Evolutionary conservation across 2,113 vertebrate species (phyloP).

Genomic region (Danionella cerebrum): DNA sequence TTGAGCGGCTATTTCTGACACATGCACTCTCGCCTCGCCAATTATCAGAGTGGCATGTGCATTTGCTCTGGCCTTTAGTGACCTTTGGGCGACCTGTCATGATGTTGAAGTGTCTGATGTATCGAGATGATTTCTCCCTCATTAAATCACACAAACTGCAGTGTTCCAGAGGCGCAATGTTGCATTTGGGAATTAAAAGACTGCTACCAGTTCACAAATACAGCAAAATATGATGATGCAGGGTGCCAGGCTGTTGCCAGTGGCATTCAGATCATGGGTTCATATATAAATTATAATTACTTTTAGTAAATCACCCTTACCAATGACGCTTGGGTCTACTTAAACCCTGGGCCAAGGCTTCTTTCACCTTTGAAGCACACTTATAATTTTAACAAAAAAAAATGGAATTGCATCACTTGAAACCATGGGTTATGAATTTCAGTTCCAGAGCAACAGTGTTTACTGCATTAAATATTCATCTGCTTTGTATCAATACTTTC

Average conservation of each 20-base stretch:
- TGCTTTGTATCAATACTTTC: constrained; percentile 3
- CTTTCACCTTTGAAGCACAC: neutral
- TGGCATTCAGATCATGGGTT: neutral
- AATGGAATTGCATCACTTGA: neutral
- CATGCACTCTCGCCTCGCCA: constrained; percentile 23
- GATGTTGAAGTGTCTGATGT: constrained; percentile 51
- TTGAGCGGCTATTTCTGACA: constrained; percentile 36
- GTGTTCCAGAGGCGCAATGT: neutral
- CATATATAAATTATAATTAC: too few species aligned
- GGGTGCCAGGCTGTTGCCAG: neutral
- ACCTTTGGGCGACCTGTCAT: constrained; percentile 50
- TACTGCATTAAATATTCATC: constrained; percentile 8
- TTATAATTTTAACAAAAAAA: neutral
- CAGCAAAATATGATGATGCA: neutral
- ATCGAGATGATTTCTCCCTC: constrained; percentile 43
- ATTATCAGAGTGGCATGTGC: constrained; percentile 38
- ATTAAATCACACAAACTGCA: constrained; percentile 53
- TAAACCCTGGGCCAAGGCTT: neutral
- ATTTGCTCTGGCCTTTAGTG: constrained; percentile 44
- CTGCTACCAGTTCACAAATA: neutral
- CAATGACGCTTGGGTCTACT: neutral
- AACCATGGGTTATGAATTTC: neutral
- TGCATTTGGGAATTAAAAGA: neutral
- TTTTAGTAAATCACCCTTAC: too few species aligned
- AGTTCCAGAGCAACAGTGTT: neutral